Conservation (phyloP, 2,113 vertebrate genomes). For the Catharus minimus region DNA sequence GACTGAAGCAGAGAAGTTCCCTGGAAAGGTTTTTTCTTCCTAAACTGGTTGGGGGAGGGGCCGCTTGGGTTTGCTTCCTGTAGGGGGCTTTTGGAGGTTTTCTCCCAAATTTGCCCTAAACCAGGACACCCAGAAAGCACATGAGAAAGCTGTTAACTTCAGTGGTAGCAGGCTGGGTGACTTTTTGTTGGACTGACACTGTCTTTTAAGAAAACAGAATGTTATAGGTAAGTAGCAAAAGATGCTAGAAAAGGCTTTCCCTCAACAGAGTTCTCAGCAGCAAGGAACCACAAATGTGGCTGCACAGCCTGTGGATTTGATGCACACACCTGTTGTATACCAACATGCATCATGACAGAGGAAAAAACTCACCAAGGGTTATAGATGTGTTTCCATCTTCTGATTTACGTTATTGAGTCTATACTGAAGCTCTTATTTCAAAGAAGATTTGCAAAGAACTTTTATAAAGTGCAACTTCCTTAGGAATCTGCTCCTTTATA, state of each 20-base stretch:
- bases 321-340: fast-evolving
- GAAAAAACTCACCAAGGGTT: background rate
- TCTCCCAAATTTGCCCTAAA: too few relatives aligned
- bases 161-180: background rate
- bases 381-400: background rate
- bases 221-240: background rate
- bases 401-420: background rate
- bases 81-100: too few relatives aligned
- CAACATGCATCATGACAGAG: background rate
- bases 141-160: background rate
- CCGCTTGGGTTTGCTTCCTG: too few relatives aligned
- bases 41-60: too few relatives aligned
- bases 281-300: background rate
- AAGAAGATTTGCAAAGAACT: background rate
- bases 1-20: too few relatives aligned
- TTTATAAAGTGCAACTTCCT: background rate
- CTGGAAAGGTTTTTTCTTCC: too few relatives aligned
- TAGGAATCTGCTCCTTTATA: background rate
- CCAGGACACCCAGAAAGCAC: background rate
- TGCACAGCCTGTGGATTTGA: background rate
- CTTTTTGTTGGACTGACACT: background rate
- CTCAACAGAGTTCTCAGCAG: background rate
- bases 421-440: background rate
- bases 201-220: background rate
- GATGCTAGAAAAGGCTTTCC: background rate